Conservation (phyloP, 2,888 invertebrate genomes). For the Stictocephala bisonia region DNA sequence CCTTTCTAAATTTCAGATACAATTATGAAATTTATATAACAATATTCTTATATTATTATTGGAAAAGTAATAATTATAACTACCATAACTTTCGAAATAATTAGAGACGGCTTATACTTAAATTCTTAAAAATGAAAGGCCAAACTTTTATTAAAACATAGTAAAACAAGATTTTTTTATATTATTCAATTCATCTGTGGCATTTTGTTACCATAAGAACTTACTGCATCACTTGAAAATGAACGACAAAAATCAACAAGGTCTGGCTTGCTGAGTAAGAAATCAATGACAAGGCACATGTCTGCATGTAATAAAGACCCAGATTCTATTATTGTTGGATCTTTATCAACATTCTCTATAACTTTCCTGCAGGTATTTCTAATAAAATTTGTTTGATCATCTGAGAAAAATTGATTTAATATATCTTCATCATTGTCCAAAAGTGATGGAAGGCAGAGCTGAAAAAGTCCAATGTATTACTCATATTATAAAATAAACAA, state of each 20-base stretch:
- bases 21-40: too few relatives aligned
- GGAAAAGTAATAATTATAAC: too few relatives aligned
- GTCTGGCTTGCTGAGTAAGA: conserved; percentile 6
- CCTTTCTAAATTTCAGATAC: too few relatives aligned
- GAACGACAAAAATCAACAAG: conserved; percentile 17
- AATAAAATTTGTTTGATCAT: conserved; percentile 15
- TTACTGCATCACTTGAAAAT: neutral
- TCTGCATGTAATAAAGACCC: neutral
- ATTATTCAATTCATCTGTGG: too few relatives aligned
- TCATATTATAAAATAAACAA: neutral
- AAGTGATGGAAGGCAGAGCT: conserved; percentile 24
- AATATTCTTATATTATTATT: too few relatives aligned
- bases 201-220: too few relatives aligned
- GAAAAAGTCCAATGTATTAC: neutral
- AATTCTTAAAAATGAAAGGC: too few relatives aligned
- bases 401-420: neutral
- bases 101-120: too few relatives aligned
- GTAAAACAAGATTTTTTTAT: too few relatives aligned
- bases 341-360: neutral
- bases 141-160: too few relatives aligned
- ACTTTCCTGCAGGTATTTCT: conserved; percentile 8
- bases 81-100: too few relatives aligned
- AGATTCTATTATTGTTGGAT: neutral
- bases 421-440: conserved; percentile 1
- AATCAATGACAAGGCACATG: conserved; percentile 12